Conservation (phyloP, 2,888 invertebrate species). For the Axea sp. region DNA sequence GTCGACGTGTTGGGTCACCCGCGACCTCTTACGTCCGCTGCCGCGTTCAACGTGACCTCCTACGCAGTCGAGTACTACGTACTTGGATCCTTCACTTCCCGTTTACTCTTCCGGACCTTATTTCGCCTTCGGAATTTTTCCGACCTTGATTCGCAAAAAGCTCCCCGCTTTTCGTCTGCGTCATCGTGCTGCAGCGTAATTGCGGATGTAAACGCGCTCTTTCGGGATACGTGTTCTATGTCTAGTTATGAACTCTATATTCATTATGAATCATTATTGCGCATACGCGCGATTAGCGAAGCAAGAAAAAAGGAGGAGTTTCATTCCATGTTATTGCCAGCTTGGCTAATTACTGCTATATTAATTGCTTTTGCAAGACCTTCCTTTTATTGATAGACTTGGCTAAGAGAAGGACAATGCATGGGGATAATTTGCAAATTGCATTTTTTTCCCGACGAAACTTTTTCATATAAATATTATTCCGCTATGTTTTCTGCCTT, state of each 20-base stretch:
- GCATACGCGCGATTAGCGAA: conserved; percentile 49
- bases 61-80: conserved; percentile 30
- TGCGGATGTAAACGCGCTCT: no score
- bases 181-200: neutral
- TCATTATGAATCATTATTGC: conserved; percentile 55
- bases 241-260: conserved; percentile 31
- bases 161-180: neutral
- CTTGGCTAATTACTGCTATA: conserved; percentile 69
- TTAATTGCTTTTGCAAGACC: conserved; percentile 69
- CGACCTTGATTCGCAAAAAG: neutral
- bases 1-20: conserved; percentile 76
- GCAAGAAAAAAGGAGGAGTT: conserved; percentile 63
- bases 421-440: no score
- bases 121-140: conserved; percentile 10
- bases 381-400: conserved; percentile 42
- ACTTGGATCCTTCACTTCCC: conserved; percentile 15
- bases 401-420: no score
- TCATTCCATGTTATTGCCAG: conserved; percentile 65
- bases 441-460: no score
- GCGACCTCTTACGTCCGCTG: conserved; percentile 73
- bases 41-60: conserved; percentile 60
- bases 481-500: no score
- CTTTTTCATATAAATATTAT: no score
- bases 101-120: neutral
- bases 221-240: conserved; percentile 2